Evolutionary conservation across 2,113 vertebrate genomes (phyloP), one percentile per base, ranked within the genome.

Genomic region (Etheostoma cragini): DNA sequence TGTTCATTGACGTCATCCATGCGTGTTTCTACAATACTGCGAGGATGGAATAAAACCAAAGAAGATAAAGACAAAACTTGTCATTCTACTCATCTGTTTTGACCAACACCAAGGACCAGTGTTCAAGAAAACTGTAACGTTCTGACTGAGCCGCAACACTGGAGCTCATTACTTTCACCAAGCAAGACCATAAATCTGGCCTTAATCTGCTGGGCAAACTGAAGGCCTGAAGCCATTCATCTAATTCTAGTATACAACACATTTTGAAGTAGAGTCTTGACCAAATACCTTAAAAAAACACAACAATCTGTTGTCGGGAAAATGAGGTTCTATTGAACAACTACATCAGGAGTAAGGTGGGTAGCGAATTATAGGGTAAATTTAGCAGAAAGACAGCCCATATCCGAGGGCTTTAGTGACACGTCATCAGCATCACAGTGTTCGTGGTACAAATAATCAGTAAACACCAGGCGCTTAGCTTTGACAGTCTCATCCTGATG

Each of bases 81-180:
- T 73, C 26, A 38, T 66, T 75, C 60, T 21, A 15, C 58, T 67
- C 53, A 73, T 82, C 60, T 47, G 67, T 80, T 80, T 80, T 56
- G 26, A 63, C 57, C 64, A 71, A 35, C 60, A 74, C 47, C 22
- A 47, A 46, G 12, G 30, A 30, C 61, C 10, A 61, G n/a, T 62
- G 61, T 66, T 68, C 52, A 65, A 57, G 19, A 65, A 26, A 38
- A 56, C 22, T 71, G 24, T 83, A 80, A 57, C 81, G 60, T 78
- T 30, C 58, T 72, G 17, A 86, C 47, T 54, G 67, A 57, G 74
- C 38, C 74, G 69, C 63, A 42, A 22, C 21, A 17, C 63, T 67
- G 62, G 11, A 54, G 69, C 80, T 90, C 71, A 90, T 92, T 87
- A 88, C 46, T 87, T 82, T 85, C 47, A 57, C 70, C 22, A n/a